Evolutionary conservation across 2,888 invertebrate species (phyloP).

Genomic region (Patella pellucida): DNA sequence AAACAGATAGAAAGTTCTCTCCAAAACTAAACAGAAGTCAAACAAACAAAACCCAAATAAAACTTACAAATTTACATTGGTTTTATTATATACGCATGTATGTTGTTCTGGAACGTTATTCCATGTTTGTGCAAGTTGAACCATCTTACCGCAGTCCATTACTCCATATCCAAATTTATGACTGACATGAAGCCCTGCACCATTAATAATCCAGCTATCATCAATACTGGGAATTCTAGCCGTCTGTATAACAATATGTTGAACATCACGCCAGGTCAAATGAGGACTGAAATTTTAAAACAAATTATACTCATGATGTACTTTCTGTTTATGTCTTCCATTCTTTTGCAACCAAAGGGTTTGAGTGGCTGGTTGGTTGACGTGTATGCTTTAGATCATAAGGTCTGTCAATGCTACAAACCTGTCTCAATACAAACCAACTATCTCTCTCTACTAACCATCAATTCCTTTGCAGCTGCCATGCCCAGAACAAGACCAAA

Average conservation of each 20-base stretch:
- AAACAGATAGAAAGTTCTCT: constrained; percentile 4
- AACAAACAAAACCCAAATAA: background rate
- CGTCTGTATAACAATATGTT: constrained; percentile 66
- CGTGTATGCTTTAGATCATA: too few relatives aligned
- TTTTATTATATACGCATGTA: constrained; percentile 52
- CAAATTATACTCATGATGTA: background rate
- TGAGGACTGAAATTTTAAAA: constrained; percentile 50
- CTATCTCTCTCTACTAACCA: too few relatives aligned
- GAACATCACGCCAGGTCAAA: constrained; percentile 69
- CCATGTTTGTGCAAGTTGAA: constrained; percentile 66
- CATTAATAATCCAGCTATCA: constrained; percentile 74
- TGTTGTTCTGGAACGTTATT: constrained; percentile 65
- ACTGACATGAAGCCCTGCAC: constrained; percentile 67
- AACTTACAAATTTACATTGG: constrained; percentile 40
- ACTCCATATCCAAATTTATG: constrained; percentile 68
- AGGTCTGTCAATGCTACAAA: too few relatives aligned
- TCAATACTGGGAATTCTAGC: constrained; percentile 58
- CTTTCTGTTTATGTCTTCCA: too few relatives aligned
- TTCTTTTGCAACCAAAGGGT: too few relatives aligned
- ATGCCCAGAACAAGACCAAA: too few relatives aligned
- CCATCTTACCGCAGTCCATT: constrained; percentile 67
- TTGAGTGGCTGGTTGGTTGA: too few relatives aligned
- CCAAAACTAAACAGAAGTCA: background rate
- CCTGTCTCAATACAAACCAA: too few relatives aligned
- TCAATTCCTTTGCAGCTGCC: too few relatives aligned